Evolutionary conservation across 2,888 invertebrate genomes (phyloP).

Genomic region (Apoda limacodes): DNA sequence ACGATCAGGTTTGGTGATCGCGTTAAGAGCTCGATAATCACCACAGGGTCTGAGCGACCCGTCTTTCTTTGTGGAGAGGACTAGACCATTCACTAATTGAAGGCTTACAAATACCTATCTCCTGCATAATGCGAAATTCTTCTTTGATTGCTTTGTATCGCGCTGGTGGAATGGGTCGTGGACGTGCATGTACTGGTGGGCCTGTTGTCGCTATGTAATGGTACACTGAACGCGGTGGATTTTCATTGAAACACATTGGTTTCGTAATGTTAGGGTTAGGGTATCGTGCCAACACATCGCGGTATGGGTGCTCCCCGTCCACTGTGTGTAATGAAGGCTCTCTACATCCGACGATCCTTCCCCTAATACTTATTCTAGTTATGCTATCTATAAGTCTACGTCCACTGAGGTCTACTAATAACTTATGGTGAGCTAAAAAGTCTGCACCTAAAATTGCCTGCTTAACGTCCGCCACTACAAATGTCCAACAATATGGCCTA

Average conservation of each 20-base stretch:
- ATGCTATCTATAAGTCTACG: too few species aligned
- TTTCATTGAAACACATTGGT: constrained; percentile 3
- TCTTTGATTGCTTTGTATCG: constrained; percentile 25
- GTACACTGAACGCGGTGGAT: constrained; percentile 1
- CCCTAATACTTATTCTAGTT: too few species aligned
- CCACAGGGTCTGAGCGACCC: constrained; percentile 28
- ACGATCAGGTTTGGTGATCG: constrained; percentile 27
- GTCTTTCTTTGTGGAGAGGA: too few species aligned
- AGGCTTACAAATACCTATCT: constrained; percentile 37
- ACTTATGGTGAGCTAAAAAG: too few species aligned
- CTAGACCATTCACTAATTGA: constrained; percentile 38
- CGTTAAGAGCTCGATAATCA: constrained; percentile 35
- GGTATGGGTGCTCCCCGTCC: too few species aligned
- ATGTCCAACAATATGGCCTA: constrained; percentile 19
- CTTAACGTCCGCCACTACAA: constrained; percentile 19
- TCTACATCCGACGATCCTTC: too few species aligned
- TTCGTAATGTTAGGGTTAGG: constrained; percentile 2
- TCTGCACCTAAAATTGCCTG: constrained; percentile 21
- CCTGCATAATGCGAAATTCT: constrained; percentile 28
- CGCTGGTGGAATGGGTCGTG: constrained; percentile 29
- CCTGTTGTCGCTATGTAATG: constrained; percentile 8
- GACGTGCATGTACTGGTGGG: too few species aligned
- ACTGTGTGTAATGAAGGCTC: too few species aligned
- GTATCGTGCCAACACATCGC: too few species aligned
- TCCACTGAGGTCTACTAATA: too few species aligned